These are phyloP conservation scores for Acrocera orbiculus DNA, from an alignment of 2,888 invertebrate species.

Conservation along the genomic window DNA sequence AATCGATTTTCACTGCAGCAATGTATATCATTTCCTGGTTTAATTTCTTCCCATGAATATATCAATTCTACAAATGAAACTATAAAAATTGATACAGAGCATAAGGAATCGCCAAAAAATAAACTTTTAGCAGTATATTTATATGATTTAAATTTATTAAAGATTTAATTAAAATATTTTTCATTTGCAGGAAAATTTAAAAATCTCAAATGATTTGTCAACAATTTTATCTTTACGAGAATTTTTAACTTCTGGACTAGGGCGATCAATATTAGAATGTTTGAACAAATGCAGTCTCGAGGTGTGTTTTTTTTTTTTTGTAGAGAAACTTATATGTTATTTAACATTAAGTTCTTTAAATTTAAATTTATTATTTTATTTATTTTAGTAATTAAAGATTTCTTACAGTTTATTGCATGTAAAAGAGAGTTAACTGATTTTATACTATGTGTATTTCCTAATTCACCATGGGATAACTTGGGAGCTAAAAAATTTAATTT, in stretches of 20 bases:
- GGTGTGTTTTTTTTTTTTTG: conserved; percentile 15
- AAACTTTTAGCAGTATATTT: too few relatives aligned
- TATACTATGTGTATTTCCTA: conserved; percentile 29
- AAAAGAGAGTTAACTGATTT: conserved; percentile 23
- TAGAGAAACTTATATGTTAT: neutral
- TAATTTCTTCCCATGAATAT: too few relatives aligned
- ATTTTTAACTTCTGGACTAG: conserved; percentile 25
- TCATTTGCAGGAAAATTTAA: too few relatives aligned
- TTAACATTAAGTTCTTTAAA: too few relatives aligned
- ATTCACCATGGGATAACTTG: conserved; percentile 23
- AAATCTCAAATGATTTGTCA: conserved; percentile 26
- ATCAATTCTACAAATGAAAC: too few relatives aligned
- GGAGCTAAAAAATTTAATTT: conserved; percentile 8
- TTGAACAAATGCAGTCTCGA: conserved; percentile 23
- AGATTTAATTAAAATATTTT: too few relatives aligned
- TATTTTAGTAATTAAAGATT: neutral
- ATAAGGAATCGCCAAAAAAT: too few relatives aligned
- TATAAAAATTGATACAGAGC: too few relatives aligned
- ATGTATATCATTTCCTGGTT: too few relatives aligned
- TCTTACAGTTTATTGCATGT: conserved; percentile 24
- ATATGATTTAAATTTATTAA: too few relatives aligned
- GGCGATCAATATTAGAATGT: conserved; percentile 24
- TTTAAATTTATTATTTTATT: neutral
- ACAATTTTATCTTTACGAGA: conserved; percentile 27
- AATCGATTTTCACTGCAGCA: too few relatives aligned